phyloP scores from a whole-genome alignment of 2,888 invertebrate genomes.

The Drosophila prolongata region DNA sequence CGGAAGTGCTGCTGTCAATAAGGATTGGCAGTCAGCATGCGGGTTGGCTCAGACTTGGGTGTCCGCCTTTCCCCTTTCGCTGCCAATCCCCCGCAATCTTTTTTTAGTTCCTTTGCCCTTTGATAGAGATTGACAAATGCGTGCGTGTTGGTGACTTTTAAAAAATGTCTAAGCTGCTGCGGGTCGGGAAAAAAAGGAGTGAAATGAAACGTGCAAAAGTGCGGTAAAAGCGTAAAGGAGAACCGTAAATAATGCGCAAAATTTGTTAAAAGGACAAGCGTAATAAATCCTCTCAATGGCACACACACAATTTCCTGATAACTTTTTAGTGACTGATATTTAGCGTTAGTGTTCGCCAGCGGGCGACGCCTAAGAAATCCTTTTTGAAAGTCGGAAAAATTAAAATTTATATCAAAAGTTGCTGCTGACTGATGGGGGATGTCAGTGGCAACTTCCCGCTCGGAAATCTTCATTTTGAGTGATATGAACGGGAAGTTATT shows the following conservation, averaged over 20 bases:
- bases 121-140: conserved; percentile 77
- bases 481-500: conserved; percentile 44
- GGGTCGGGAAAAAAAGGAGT: conserved; percentile 57
- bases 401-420: conserved; percentile 68
- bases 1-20: conserved; percentile 79
- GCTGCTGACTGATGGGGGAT: conserved; percentile 52
- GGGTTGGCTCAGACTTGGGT: conserved; percentile 34
- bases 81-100: conserved; percentile 13
- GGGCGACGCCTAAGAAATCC: conserved; percentile 34
- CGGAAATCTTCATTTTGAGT: conserved; percentile 39
- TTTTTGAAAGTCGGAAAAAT: conserved; percentile 36
- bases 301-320: conserved; percentile 71
- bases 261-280: conserved; percentile 78
- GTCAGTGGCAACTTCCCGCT: conserved; percentile 28
- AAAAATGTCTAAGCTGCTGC: conserved; percentile 75
- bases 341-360: conserved; percentile 27
- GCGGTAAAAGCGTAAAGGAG: conserved; percentile 43
- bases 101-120: conserved; percentile 32
- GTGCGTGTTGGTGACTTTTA: conserved; percentile 79
- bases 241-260: conserved; percentile 76
- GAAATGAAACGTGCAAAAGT: conserved; percentile 66
- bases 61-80: conserved; percentile 4
- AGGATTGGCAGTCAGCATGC: conserved; percentile 73
- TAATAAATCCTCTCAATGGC: conserved; percentile 78
- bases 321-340: conserved; percentile 64